Evolutionary conservation across 2,113 vertebrate species (phyloP), one percentile per base, ranked within the genome.

Genomic region (Hiodon alosoides): DNA sequence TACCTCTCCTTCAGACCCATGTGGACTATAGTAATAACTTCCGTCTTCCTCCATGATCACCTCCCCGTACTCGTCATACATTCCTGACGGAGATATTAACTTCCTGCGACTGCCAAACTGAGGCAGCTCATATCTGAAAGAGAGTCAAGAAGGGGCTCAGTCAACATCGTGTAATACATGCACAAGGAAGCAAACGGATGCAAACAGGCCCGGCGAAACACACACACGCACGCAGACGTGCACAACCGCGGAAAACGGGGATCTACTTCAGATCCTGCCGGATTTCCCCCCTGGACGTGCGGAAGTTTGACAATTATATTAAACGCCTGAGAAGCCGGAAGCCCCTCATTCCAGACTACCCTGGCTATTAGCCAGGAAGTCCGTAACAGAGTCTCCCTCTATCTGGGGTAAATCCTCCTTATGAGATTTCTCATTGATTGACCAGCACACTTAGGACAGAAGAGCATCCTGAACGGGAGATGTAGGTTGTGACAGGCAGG

Each of bases 81-180:
- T 92, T 50, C 92, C 95, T 0, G 92, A 82, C 0, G 97, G 96
- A 2, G 97, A 96, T 79, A 99, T 90, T 83, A 98, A 74, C 67
- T 97, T 94, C 53, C 96, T 93, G 10, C 96, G 94, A 82, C 97
- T 99, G 85, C 97, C 96, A 0, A 98, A 99, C 69, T 98, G 95
- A 73, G 97, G 96, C 83, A 98, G 91, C 67, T 98, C 97, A 68
- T 98, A 99, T 85, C 96, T 99, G 90, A 46, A 86, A 82, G n/a
- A 76, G 77, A 81, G 82, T 83, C 67, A 51, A 31, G n/a, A 1
- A 53, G 17, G 16, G 31, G 3, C n/a, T 47, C 69, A 70, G 53
- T 7, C 10, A 17, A 52, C 67, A 54, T 2, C 31, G 2, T 31
- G 31, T 31, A 31, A 58, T 6, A 58, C 62, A 67, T 62, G 2